Evolutionary conservation across 2,888 invertebrate species (phyloP).

Genomic region (Orthonychiurus folsomi): DNA sequence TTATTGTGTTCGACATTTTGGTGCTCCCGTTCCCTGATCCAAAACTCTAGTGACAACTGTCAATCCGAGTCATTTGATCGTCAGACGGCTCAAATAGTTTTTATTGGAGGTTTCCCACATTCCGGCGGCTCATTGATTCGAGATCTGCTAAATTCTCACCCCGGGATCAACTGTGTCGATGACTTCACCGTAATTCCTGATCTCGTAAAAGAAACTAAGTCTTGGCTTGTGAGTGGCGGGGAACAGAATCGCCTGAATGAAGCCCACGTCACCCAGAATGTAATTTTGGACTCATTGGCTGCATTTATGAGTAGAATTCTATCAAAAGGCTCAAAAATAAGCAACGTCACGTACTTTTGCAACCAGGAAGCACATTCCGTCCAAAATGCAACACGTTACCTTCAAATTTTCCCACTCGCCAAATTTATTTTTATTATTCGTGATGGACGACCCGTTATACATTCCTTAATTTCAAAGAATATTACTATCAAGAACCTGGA

Average conservation of each 20-base stretch:
- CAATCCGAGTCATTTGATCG: too few species aligned
- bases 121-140: slow-evolving; percentile 92
- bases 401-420: slow-evolving; percentile 90
- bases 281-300: slow-evolving; percentile 40
- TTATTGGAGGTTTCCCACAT: slow-evolving; percentile 94
- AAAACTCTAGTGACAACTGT: too few species aligned
- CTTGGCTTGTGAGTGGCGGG: slow-evolving; percentile 90
- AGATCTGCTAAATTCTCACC: slow-evolving; percentile 93
- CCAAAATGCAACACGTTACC: slow-evolving; percentile 90
- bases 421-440: slow-evolving; percentile 98
- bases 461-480: slow-evolving; percentile 94
- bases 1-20: too few species aligned
- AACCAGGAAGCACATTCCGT: slow-evolving; percentile 98
- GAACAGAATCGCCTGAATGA: slow-evolving; percentile 82
- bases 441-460: slow-evolving; percentile 95
- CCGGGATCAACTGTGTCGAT: slow-evolving; percentile 68
- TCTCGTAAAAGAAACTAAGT: slow-evolving; percentile 85
- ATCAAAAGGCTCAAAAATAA: neutral
- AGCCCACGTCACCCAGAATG: slow-evolving; percentile 85
- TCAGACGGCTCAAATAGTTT: slow-evolving; percentile 92
- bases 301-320: neutral
- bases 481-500: slow-evolving; percentile 46
- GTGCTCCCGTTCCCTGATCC: too few species aligned
- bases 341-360: slow-evolving; percentile 74
- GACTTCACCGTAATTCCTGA: slow-evolving; percentile 95